These are phyloP conservation scores for Propithecus perrieri DNA, from an alignment of 2,797 vertebrate species.

Conservation along the genomic window DNA sequence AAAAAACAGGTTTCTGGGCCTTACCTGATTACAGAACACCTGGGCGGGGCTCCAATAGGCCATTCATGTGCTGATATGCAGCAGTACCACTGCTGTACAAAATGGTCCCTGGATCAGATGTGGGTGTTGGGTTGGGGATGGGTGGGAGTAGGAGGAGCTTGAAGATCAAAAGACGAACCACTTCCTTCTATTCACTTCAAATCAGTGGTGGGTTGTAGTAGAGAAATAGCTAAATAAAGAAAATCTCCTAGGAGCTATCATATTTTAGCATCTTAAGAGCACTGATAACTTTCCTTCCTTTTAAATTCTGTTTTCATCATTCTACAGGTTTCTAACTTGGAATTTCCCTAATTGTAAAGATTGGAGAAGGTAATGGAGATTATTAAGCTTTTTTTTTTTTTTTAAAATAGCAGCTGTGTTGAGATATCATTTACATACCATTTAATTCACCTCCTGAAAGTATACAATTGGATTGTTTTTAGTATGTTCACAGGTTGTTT, in stretches of 20 bases:
- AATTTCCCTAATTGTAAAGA: neutral
- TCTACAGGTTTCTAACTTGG: neutral
- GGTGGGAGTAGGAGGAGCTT: neutral
- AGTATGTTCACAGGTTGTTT: neutral
- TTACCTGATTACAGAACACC: neutral
- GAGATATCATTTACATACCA: neutral
- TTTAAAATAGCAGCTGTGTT: neutral
- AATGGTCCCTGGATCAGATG: neutral
- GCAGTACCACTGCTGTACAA: neutral
- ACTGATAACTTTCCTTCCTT: neutral
- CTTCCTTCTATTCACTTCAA: neutral
- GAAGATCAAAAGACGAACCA: neutral
- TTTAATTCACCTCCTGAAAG: neutral
- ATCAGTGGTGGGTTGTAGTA: neutral
- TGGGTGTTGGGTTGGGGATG: neutral
- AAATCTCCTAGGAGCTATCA: neutral
- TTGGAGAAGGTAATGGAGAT: neutral
- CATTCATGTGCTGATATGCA: neutral
- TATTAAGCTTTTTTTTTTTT: neutral
- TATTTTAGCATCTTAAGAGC: neutral
- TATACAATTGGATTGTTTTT: neutral
- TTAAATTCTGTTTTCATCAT: neutral
- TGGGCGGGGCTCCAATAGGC: neutral
- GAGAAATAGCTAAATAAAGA: neutral
- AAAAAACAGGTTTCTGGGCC: neutral